A percentile compares a stretch with the other conserved stretches of the same genome.
These are phyloP conservation scores for Tinamus guttatus DNA, from an alignment of 2,113 vertebrate genomes.

Conservation along the genomic window DNA sequence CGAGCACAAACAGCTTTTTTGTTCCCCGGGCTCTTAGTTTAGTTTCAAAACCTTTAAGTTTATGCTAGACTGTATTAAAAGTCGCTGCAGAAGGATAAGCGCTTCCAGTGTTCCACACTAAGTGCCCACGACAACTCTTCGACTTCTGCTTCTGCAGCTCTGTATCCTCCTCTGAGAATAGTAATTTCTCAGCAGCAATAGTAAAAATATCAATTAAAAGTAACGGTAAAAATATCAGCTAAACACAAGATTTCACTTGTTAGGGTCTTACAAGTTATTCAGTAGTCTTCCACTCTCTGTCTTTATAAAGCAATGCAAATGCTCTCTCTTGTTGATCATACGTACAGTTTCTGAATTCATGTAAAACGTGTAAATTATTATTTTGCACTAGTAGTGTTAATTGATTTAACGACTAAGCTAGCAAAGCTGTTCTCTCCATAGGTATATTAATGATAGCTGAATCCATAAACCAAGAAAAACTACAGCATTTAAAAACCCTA, in stretches of 20 bases:
- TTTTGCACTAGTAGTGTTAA: too few relatives aligned
- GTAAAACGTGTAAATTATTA: not conserved
- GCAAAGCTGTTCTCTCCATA: not conserved
- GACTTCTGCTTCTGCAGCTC: not conserved
- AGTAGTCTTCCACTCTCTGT: not conserved
- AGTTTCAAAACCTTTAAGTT: not conserved
- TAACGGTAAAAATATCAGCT: not conserved
- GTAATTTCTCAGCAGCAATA: not conserved
- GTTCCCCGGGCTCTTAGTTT: not conserved
- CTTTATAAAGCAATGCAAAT: not conserved
- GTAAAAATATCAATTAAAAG: not conserved
- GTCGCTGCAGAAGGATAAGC: not conserved
- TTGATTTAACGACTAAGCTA: not conserved
- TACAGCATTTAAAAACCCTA: not conserved
- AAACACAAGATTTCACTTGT: not conserved
- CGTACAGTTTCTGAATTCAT: not conserved
- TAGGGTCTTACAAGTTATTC: not conserved
- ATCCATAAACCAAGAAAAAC: not conserved
- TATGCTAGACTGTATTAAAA: not conserved
- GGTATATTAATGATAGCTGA: not conserved
- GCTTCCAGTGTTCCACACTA: not conserved
- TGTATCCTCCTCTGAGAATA: not conserved
- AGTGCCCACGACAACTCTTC: not conserved
- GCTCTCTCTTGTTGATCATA: not conserved
- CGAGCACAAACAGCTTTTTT: not conserved